Percentiles rank a stretch among this genome's conserved stretches.
Evolutionary conservation across 2,888 invertebrate species (phyloP).

Genomic region (Rhopalosiphum nymphaeae): DNA sequence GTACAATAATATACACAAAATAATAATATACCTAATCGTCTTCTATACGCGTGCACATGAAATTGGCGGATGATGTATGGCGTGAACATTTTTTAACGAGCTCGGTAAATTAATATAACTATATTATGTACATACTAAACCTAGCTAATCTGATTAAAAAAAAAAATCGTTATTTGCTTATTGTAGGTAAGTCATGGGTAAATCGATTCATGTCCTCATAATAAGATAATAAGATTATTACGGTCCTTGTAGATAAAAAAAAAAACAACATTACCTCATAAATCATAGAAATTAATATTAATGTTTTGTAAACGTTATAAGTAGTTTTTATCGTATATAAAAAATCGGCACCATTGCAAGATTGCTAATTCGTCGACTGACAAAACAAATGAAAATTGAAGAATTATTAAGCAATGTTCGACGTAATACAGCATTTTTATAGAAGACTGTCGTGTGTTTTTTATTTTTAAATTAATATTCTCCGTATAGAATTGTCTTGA

Average conservation of each 20-base stretch:
- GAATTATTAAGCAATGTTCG: background rate
- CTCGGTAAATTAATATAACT: constrained; percentile 30
- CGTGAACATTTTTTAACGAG: constrained; percentile 45
- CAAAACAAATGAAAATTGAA: background rate
- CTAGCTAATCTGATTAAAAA: background rate
- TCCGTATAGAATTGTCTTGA: background rate
- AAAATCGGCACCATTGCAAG: constrained; percentile 18
- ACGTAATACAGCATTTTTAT: background rate
- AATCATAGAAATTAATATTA: constrained; percentile 51
- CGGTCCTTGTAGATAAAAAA: background rate
- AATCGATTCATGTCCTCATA: constrained; percentile 2
- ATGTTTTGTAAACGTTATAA: background rate
- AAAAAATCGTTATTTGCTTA: background rate
- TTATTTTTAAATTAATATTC: constrained; percentile 19
- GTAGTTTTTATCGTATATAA: background rate
- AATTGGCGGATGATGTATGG: background rate
- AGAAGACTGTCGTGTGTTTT: background rate
- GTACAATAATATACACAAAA: background rate
- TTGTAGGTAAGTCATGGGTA: background rate
- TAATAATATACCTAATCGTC: background rate
- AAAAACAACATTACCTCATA: constrained; percentile 9
- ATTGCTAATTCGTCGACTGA: background rate
- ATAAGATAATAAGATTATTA: background rate
- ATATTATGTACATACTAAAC: background rate
- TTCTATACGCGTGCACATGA: background rate